Base-by-base conservation (phyloP, 2,888 invertebrate genomes). In the Morpho deidamia region DNA sequence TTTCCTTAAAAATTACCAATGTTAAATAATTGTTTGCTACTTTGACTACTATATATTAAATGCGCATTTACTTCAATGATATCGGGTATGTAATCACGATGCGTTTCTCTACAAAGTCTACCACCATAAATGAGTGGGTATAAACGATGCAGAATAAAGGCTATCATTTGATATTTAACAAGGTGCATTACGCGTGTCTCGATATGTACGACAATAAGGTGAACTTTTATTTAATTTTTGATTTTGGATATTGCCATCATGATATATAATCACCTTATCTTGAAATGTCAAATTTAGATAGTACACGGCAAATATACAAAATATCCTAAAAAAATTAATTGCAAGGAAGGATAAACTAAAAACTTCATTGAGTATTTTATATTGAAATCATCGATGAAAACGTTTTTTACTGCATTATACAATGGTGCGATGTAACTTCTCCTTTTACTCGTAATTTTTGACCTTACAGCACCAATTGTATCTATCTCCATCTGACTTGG, bases 31-130 rank as follows among this genome's bases (percentile, higher is more conserved):
- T 7, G 23, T 23, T n/a, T 42, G 9, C 23, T 23, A 46, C 23
- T 37, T 8, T 4, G 41, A 48, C 40, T 40, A 53, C 33, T 51
- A 46, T 37, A n/a, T 51, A 10, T 51, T 53, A 53, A 57, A 46
- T 57, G 53, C 56, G 56, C 53, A 53, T 53, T 37, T 53, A 53
- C 33, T 32, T 47, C 39, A 39, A 11, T 7, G n/a, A 35, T 39
- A 14, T 39, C 10, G 11, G 2, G 9, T 39, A 23, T 23, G 14
- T 37, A 11, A 32, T 32, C 7, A 14, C 41, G 42, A 23, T 10
- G 32, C 42, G 7, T 32, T 33, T 33, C 11, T 44, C 3, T 44
- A 11, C 11, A 44, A 8, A 33, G 34, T 34, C 12, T 9, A 7
- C 5, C 35, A 44, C 9, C 14, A 10, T 45, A 37, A 7, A n/a